Percentiles rank a stretch among this genome's conserved stretches.
These are phyloP conservation scores for Rhynchomys soricoides DNA, from an alignment of 2,113 vertebrate genomes.

Conservation along the genomic window DNA sequence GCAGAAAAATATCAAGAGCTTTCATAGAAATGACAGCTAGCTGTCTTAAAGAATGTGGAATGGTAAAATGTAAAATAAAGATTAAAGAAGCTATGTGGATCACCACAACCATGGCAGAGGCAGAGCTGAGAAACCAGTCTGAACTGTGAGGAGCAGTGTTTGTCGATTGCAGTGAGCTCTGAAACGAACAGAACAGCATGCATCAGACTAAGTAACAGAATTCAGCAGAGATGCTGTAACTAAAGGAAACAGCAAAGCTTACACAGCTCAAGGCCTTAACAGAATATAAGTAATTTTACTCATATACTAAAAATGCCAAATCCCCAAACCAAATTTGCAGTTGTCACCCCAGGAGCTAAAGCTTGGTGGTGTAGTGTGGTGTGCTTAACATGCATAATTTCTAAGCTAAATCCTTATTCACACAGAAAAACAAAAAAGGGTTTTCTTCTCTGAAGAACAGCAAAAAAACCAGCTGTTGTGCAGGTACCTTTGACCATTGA, in stretches of 20 bases:
- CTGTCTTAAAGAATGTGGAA: neutral
- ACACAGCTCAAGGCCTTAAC: neutral
- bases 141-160: neutral
- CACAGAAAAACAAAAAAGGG: neutral
- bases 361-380: neutral
- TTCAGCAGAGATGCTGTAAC: neutral
- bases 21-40: slow-evolving; percentile 15
- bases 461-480: neutral
- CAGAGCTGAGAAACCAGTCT: neutral
- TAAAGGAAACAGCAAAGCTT: neutral
- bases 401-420: neutral
- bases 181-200: neutral
- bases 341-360: neutral
- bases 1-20: slow-evolving; percentile 24
- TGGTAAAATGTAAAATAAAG: slow-evolving; percentile 23
- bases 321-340: neutral
- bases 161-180: neutral
- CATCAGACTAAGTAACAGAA: neutral
- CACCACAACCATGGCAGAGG: neutral
- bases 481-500: too few species aligned
- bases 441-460: neutral
- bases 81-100: neutral
- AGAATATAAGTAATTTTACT: neutral
- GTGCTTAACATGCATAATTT: too few species aligned
- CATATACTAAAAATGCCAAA: neutral